phyloP scores from a whole-genome alignment of 2,113 vertebrate genomes.

The Triplophysa tibetana region DNA sequence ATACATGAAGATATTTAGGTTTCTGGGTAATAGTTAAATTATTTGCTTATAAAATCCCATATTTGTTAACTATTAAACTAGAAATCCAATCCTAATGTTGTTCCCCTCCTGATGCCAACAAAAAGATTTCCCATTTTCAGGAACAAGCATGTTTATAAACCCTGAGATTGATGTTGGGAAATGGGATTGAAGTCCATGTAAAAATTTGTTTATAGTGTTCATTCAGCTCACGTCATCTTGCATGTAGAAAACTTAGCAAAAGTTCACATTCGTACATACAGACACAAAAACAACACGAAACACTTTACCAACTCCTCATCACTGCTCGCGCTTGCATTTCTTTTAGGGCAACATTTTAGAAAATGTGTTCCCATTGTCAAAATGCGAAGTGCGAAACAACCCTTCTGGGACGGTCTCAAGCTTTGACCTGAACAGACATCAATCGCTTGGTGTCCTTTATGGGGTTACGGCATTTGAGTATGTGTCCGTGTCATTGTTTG shows the following conservation, averaged over 20 bases:
- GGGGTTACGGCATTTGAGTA: background rate
- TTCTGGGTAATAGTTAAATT: no score
- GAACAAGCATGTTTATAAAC: no score
- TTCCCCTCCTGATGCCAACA: no score
- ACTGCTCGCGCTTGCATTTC: background rate
- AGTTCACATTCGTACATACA: no score
- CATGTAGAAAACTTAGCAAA: background rate
- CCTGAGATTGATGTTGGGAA: background rate
- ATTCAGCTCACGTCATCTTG: background rate
- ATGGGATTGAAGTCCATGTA: background rate
- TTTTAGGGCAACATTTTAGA: conserved; percentile 25
- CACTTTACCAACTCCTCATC: background rate
- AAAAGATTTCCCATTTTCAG: no score
- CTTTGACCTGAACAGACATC: conserved; percentile 37
- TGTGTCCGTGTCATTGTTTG: conserved; percentile 14
- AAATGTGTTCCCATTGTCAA: conserved; percentile 33
- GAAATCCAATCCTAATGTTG: no score
- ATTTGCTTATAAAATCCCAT: no score
- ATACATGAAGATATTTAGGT: no score
- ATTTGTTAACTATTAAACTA: no score
- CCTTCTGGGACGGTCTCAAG: conserved; percentile 17
- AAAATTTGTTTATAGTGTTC: background rate
- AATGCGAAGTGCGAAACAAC: conserved; percentile 38
- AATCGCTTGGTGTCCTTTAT: conserved; percentile 7
- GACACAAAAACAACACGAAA: background rate